Evolutionary conservation across 2,888 invertebrate species (phyloP).

Genomic region (Proisotoma minuta): DNA sequence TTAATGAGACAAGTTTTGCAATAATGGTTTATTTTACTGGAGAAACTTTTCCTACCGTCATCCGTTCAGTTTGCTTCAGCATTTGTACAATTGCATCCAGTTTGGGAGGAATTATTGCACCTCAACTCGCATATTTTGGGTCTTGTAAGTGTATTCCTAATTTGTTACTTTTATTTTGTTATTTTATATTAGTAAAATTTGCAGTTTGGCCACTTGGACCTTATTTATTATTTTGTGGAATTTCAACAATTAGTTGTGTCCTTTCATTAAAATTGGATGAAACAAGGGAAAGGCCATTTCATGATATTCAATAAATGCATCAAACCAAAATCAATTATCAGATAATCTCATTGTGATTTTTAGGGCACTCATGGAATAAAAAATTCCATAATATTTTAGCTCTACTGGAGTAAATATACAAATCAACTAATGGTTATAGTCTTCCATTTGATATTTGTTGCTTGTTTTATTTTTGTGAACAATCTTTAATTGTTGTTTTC

Average conservation of each 20-base stretch:
- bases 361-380: too few relatives aligned
- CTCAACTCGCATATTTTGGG: constrained; percentile 39
- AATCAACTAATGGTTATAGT: too few relatives aligned
- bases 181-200: constrained; percentile 13
- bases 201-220: constrained; percentile 36
- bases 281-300: constrained; percentile 38
- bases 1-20: constrained; percentile 37
- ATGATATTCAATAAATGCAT: constrained; percentile 15
- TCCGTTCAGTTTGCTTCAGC: constrained; percentile 36
- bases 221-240: constrained; percentile 34
- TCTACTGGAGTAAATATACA: too few relatives aligned
- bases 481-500: too few relatives aligned
- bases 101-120: constrained; percentile 40
- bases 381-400: too few relatives aligned
- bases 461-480: too few relatives aligned
- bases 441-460: too few relatives aligned
- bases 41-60: constrained; percentile 41
- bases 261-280: constrained; percentile 28
- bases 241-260: constrained; percentile 21
- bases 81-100: constrained; percentile 34
- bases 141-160: constrained; percentile 23
- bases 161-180: neutral
- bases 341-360: neutral
- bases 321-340: neutral
- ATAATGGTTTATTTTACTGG: constrained; percentile 41